Conservation (phyloP, 1,140 invertebrate species). For the Charaxes varanes region DNA sequence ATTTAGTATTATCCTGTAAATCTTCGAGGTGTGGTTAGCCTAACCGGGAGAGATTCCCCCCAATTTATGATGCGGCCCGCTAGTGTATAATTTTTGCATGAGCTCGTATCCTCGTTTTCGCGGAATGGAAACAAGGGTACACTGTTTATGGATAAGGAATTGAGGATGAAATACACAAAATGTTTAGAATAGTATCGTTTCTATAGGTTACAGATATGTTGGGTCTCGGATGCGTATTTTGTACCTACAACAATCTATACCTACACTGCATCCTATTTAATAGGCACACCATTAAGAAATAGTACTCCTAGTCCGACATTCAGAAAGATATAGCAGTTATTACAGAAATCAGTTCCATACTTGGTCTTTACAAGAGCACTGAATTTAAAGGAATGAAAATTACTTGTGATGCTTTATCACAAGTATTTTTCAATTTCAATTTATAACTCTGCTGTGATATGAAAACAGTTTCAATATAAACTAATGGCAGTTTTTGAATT, state of each 20-base stretch:
- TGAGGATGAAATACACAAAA: neutral
- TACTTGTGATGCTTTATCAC: too few relatives aligned
- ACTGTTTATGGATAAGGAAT: slow-evolving; percentile 2
- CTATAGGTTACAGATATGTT: neutral
- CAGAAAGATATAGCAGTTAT: too few relatives aligned
- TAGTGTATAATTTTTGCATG: slow-evolving; percentile 35
- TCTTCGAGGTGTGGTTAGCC: neutral
- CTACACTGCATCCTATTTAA: too few relatives aligned
- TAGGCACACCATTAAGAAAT: too few relatives aligned
- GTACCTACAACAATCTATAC: too few relatives aligned
- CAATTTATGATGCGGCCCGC: slow-evolving; percentile 19
- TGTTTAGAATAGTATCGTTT: neutral
- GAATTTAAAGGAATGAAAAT: too few relatives aligned
- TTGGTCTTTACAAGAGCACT: too few relatives aligned
- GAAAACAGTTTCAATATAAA: slow-evolving; percentile 14
- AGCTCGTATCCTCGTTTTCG: slow-evolving; percentile 10
- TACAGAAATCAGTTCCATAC: too few relatives aligned
- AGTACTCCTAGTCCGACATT: too few relatives aligned
- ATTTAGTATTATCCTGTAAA: too few relatives aligned
- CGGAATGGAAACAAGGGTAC: neutral
- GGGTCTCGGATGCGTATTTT: neutral
- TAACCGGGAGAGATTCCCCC: neutral
- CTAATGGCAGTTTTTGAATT: slow-evolving; percentile 21
- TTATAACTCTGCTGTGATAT: neutral
- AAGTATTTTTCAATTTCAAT: too few relatives aligned